These are phyloP conservation scores for Megalonaias nervosa DNA, from an alignment of 1,140 invertebrate genomes.

Conservation along the genomic window DNA sequence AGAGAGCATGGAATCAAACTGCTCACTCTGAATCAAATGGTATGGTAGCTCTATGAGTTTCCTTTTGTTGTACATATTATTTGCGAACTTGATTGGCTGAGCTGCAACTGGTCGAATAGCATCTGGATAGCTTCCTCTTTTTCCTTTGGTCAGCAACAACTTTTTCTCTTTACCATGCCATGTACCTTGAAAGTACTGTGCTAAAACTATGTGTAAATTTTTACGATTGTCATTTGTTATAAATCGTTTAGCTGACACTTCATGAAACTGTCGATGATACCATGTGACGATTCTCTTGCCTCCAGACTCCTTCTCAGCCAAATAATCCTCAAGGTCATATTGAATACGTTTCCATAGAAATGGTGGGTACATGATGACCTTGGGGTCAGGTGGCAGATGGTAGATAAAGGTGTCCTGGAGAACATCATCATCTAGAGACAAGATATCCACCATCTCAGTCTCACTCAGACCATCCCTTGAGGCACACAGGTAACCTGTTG, in stretches of 20 bases:
- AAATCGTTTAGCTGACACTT: slow-evolving; percentile 92
- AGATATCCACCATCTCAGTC: slow-evolving; percentile 65
- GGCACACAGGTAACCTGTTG: slow-evolving; percentile 76
- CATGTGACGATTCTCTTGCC: slow-evolving; percentile 85
- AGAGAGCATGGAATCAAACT: slow-evolving; percentile 42
- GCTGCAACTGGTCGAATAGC: slow-evolving; percentile 45
- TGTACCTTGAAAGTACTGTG: slow-evolving; percentile 56
- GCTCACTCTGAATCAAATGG: slow-evolving; percentile 46
- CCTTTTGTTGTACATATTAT: slow-evolving; percentile 42
- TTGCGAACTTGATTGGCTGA: slow-evolving; percentile 45
- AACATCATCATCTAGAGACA: slow-evolving; percentile 67
- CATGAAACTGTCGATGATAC: slow-evolving; percentile 87
- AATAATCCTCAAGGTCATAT: slow-evolving; percentile 78
- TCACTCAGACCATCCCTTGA: slow-evolving; percentile 57
- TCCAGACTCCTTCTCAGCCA: slow-evolving; percentile 75
- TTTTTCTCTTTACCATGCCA: slow-evolving; percentile 55
- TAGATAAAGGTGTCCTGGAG: slow-evolving; percentile 63
- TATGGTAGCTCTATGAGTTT: slow-evolving; percentile 56
- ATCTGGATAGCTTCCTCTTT: slow-evolving; percentile 52
- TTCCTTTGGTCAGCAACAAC: slow-evolving; percentile 54
- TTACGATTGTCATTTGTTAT: slow-evolving; percentile 20
- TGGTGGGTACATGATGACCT: slow-evolving; percentile 57
- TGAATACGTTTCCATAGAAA: slow-evolving; percentile 80
- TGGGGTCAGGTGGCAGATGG: slow-evolving; percentile 62
- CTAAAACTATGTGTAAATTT: slow-evolving; percentile 39